These are phyloP conservation scores for Trididemnum miniatum DNA, from an alignment of 23 tunicate genomes.

Conservation along the genomic window DNA sequence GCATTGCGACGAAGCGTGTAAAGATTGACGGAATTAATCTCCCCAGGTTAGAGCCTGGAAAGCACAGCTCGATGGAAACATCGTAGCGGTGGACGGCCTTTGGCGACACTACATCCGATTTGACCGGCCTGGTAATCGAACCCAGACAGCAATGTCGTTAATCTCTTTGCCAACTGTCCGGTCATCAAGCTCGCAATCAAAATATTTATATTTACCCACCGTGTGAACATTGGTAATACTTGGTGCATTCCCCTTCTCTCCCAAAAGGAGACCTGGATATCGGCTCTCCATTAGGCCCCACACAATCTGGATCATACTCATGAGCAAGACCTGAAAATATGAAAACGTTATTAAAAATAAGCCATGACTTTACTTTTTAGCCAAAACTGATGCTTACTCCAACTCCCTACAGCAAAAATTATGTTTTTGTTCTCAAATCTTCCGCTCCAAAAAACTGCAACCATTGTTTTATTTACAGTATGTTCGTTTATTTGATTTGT, in stretches of 20 bases:
- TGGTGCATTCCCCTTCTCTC: slow-evolving; percentile 10
- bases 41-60: too few species aligned
- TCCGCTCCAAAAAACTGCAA: too few species aligned
- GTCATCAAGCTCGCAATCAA: background rate
- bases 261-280: background rate
- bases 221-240: slow-evolving; percentile 10
- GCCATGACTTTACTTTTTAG: too few species aligned
- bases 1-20: too few species aligned
- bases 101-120: background rate
- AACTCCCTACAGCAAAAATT: too few species aligned
- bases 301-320: background rate
- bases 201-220: too few species aligned
- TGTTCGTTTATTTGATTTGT: too few species aligned
- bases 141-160: background rate
- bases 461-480: too few species aligned
- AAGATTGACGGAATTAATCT: too few species aligned
- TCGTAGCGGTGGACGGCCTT: background rate
- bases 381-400: too few species aligned
- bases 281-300: background rate
- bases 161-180: background rate
- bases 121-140: background rate
- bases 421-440: too few species aligned
- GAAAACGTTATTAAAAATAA: too few species aligned
- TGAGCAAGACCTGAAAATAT: background rate
- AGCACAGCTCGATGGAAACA: background rate